These are phyloP conservation scores for Drosophila prolongata DNA, from an alignment of 2,888 invertebrate genomes.

Conservation along the genomic window DNA sequence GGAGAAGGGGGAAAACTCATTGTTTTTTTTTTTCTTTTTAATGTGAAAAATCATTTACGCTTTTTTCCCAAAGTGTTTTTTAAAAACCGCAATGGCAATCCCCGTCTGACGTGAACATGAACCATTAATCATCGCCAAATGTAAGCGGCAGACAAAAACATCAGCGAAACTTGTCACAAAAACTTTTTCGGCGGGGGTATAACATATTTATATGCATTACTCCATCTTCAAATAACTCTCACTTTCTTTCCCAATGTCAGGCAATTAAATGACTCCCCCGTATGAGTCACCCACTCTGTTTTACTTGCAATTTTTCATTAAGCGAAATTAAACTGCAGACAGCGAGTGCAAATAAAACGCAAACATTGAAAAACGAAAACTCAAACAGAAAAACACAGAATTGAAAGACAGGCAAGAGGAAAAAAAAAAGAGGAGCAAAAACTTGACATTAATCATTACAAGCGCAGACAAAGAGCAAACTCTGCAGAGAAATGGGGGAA, in stretches of 20 bases:
- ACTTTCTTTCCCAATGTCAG: slow-evolving; percentile 40
- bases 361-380: slow-evolving; percentile 49
- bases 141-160: slow-evolving; percentile 36
- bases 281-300: slow-evolving; percentile 37
- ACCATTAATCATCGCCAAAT: slow-evolving; percentile 46
- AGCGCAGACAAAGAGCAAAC: slow-evolving; percentile 58
- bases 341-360: slow-evolving; percentile 43
- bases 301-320: slow-evolving; percentile 72
- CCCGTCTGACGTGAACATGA: slow-evolving; percentile 28
- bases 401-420: slow-evolving; percentile 38
- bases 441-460: slow-evolving; percentile 75
- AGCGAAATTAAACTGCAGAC: slow-evolving; percentile 78
- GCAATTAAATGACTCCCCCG: slow-evolving; percentile 44
- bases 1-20: slow-evolving; percentile 16
- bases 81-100: slow-evolving; percentile 41
- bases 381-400: slow-evolving; percentile 34
- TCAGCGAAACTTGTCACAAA: slow-evolving; percentile 39
- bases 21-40: slow-evolving; percentile 25
- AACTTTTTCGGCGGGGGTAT: background rate
- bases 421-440: slow-evolving; percentile 46
- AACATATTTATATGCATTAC: slow-evolving; percentile 34
- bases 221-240: slow-evolving; percentile 36
- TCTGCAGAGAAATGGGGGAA: background rate
- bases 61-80: slow-evolving; percentile 45
- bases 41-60: slow-evolving; percentile 51